Evolutionary conservation across 2,888 invertebrate species (phyloP), one percentile per base, ranked within the genome.

Genomic region (Nomada hirtipes): DNA sequence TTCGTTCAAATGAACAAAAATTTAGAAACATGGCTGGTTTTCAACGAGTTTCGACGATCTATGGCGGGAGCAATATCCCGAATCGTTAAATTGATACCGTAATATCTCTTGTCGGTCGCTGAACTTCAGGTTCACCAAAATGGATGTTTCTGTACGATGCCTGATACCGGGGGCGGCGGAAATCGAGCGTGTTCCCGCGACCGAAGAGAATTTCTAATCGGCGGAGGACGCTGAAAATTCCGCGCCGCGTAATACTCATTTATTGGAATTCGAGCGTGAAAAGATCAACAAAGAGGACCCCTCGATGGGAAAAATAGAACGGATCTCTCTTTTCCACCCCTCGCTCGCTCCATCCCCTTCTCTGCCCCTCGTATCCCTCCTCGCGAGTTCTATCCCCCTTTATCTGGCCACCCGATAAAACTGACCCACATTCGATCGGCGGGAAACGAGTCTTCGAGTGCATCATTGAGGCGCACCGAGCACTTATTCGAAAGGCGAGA

Each of bases 361-460:
- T 20, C 53, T 18, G 18, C 57, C 52, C 13, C 4, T 7, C 36
- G 29, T 0, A 7, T 29, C 29, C 29, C 7, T 29, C 29, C 36
- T 36, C 36, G 4, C 36, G 36, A 7, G 7, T 36, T 36, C 36
- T 7, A 7, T 63, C 57, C 44, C 57, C 26, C 53, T 3, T 47
- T 55, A 50, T 20, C 59, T 75, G 72, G 36, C 36, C 36, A 36
- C 42, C 64, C 84, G 82, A 83, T 83, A 80, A 82, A 88, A 88
- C 84, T 87, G 87, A 87, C 87, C 87, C 84, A 87, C 84, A 87
- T 87, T 79, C 83, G 84, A 86, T 88, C 88, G 78, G 50, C 71
- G 76, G 88, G 73, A 87, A 87, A 87, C 87, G 87, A 82, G 86
- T 82, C 82, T 86, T 85, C 81, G 84, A 87, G 88, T 84, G 77